phyloP scores from a whole-genome alignment of 2,888 invertebrate genomes.

The Lomographa bimaculata region DNA sequence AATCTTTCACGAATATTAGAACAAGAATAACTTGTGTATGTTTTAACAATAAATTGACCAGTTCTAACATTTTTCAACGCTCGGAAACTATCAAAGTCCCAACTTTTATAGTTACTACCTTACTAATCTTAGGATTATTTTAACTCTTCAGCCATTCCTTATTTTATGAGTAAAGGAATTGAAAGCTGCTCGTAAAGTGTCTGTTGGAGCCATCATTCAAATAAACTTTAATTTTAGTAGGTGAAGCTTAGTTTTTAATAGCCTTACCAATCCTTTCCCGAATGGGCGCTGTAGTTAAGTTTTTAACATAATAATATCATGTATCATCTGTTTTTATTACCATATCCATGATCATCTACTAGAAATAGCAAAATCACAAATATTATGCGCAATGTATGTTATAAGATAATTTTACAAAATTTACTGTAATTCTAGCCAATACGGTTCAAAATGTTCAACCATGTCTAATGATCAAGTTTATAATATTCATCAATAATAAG shows the following conservation, averaged over 20 bases:
- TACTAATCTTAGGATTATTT: conserved; percentile 30
- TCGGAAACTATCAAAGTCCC: conserved; percentile 12
- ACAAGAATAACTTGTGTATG: too few relatives aligned
- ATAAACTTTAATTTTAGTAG: conserved; percentile 32
- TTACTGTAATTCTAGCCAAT: too few relatives aligned
- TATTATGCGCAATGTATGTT: too few relatives aligned
- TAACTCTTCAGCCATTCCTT: conserved; percentile 32
- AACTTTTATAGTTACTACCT: conserved; percentile 25
- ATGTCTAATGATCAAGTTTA: too few relatives aligned
- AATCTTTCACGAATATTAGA: too few relatives aligned
- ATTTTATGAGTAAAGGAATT: conserved; percentile 37
- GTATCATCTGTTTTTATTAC: conserved; percentile 21
- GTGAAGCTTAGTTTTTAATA: conserved; percentile 31
- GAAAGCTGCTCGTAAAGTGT: conserved; percentile 36
- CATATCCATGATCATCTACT: too few relatives aligned
- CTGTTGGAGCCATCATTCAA: conserved; percentile 33
- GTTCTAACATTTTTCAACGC: background rate
- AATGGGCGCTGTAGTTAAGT: conserved; percentile 20
- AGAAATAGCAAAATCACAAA: too few relatives aligned
- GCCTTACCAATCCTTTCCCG: conserved; percentile 28
- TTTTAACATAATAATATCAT: conserved; percentile 31
- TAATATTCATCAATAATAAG: too few relatives aligned
- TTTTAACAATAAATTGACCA: too few relatives aligned
- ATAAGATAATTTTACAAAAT: too few relatives aligned
- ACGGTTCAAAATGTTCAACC: too few relatives aligned